A percentile compares a stretch with the other conserved stretches of the same genome.
phyloP scores from a whole-genome alignment of 1,140 invertebrate species.

The Euwallacea similis region DNA sequence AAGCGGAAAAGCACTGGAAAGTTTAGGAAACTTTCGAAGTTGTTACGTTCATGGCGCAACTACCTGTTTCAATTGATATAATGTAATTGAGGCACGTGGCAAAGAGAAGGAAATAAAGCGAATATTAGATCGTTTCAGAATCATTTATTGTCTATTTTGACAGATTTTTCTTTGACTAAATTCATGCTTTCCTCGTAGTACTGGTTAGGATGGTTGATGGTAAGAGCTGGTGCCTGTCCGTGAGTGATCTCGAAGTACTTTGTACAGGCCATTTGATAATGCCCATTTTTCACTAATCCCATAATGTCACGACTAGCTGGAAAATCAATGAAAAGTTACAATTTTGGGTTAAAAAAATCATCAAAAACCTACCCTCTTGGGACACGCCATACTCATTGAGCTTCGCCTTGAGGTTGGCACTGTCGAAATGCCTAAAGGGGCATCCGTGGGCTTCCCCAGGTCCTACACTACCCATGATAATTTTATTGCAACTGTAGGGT shows the following conservation, averaged over 20 bases:
- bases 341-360: not conserved
- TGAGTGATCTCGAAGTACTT: slow-evolving; percentile 85
- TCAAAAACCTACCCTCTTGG: slow-evolving; percentile 50
- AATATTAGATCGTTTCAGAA: too few relatives aligned
- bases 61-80: too few relatives aligned
- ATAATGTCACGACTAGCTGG: not conserved
- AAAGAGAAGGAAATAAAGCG: too few relatives aligned
- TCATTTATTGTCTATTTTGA: too few relatives aligned
- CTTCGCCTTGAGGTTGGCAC: slow-evolving; percentile 70
- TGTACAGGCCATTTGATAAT: slow-evolving; percentile 85
- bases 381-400: slow-evolving; percentile 68
- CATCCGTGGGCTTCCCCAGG: slow-evolving; percentile 90
- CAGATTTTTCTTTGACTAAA: slow-evolving; percentile 21
- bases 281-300: slow-evolving; percentile 52
- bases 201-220: slow-evolving; percentile 90
- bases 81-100: too few relatives aligned
- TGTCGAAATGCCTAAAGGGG: slow-evolving; percentile 85
- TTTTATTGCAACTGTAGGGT: slow-evolving; percentile 89
- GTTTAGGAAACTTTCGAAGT: too few relatives aligned
- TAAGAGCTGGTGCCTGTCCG: slow-evolving; percentile 58
- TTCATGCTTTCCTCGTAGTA: slow-evolving; percentile 62
- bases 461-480: slow-evolving; percentile 78
- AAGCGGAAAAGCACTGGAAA: too few relatives aligned
- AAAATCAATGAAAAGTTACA: not conserved
- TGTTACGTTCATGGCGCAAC: too few relatives aligned